phyloP scores from a whole-genome alignment of 2,888 invertebrate species.

The Coelogynopora nodosa region DNA sequence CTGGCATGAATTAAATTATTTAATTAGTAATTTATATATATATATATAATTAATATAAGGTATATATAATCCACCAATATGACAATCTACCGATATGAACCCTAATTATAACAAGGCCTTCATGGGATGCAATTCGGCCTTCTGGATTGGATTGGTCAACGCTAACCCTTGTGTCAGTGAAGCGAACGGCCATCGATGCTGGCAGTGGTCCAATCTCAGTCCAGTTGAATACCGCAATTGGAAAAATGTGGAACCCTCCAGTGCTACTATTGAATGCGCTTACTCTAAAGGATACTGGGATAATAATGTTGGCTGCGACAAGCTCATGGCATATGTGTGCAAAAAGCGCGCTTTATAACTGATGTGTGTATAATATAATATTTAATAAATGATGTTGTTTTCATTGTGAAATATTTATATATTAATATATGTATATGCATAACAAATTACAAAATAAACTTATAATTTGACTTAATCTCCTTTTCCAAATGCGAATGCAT shows the following conservation, averaged over 20 bases:
- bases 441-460: no score
- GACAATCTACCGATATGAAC: no score
- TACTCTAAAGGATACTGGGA: slow-evolving; percentile 1
- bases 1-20: no score
- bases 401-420: not conserved
- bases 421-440: not conserved
- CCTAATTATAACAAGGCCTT: no score
- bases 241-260: not conserved
- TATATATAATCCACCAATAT: no score
- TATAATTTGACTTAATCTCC: no score
- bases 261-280: not conserved
- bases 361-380: not conserved
- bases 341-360: not conserved
- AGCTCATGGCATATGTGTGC: not conserved
- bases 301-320: not conserved
- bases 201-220: not conserved
- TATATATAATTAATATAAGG: no score
- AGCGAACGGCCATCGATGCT: not conserved
- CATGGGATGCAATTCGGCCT: not conserved
- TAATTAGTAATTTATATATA: no score
- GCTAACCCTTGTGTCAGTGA: not conserved
- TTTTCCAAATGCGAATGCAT: no score
- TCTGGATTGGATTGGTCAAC: not conserved
- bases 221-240: not conserved
- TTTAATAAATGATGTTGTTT: not conserved